Base-by-base conservation (phyloP, 2,113 vertebrate genomes). In the Cichladusa arquata region DNA sequence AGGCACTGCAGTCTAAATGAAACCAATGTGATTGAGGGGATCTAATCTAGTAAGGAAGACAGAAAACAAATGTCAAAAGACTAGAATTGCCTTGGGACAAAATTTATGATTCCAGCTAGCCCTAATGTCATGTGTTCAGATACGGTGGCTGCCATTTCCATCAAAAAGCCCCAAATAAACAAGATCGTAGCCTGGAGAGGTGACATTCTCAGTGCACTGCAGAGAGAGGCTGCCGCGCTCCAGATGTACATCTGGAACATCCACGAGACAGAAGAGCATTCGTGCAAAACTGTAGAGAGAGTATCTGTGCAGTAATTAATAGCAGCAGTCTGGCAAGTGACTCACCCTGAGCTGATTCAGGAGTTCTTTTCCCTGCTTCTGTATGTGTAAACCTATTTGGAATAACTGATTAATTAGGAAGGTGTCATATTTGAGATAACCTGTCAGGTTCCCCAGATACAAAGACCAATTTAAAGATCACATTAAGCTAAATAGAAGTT, bases 51-150 rank as follows among this genome's bases (percentile, higher is more conserved):
- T 47, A 73, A 83, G 7, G 26, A 58, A 90, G 56, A 62, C 14
- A 83, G 64, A 90, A 93, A 93, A 92, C 56, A 90, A 94, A 94
- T 90, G 80, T 86, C 80, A 92, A 66, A 95, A 54, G 54, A 60
- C 44, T 60, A 47, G 40, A 90, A 88, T 51, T 86, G 88, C 82
- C 86, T 70, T 3, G 2, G 88, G 79, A 83, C 24, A 93, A 83
- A 81, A 78, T 23, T 5, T 60, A 34, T 62, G 72, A 91, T 81
- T 92, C 48, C 56, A 70, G 82, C 26, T 51, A 88, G 26, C 31
- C 74, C 51, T 78, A 88, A 81, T 56, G 72, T 78, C 34, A 90
- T 70, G 48, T n/a, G 17, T 54, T 88, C 82, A 36, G 64, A 48
- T 60, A 81, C 2, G 3, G 47, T 70, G 51, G 22, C 31, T 84